A percentile compares a stretch with the other conserved stretches of the same genome.
Conservation (phyloP, 2,113 vertebrate genomes). For the Scophthalmus maximus region DNA sequence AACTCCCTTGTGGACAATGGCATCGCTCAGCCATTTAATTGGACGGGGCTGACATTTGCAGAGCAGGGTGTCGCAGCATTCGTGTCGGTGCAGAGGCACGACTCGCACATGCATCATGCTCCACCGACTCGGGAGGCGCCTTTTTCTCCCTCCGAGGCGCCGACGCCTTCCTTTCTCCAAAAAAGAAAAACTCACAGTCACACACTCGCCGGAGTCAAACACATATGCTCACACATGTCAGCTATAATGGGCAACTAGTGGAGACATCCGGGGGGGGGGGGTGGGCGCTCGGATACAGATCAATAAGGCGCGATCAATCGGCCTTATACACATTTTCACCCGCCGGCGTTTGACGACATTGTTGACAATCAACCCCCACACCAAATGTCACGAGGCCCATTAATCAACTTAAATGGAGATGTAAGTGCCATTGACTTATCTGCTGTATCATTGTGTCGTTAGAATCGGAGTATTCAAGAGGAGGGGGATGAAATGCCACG, state of each 20-base stretch:
- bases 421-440: slow-evolving; percentile 58
- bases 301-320: slow-evolving; percentile 72
- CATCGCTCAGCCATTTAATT: slow-evolving; percentile 77
- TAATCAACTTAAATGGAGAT: slow-evolving; percentile 70
- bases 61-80: slow-evolving; percentile 69
- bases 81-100: slow-evolving; percentile 61
- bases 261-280: slow-evolving; percentile 52
- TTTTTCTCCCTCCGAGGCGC: slow-evolving; percentile 19
- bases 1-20: slow-evolving; percentile 58
- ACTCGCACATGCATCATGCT: slow-evolving; percentile 65
- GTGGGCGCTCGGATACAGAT: slow-evolving; percentile 48
- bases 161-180: slow-evolving; percentile 13
- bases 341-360: slow-evolving; percentile 33
- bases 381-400: slow-evolving; percentile 73
- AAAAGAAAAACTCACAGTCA: slow-evolving; percentile 30
- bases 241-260: slow-evolving; percentile 64
- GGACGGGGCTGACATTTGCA: slow-evolving; percentile 78
- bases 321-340: slow-evolving; percentile 44
- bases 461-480: slow-evolving; percentile 45
- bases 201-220: slow-evolving; percentile 36
- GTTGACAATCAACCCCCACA: slow-evolving; percentile 60
- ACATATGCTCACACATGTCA: slow-evolving; percentile 53
- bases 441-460: slow-evolving; percentile 67
- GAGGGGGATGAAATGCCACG: slow-evolving; percentile 44
- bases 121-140: slow-evolving; percentile 56